Base-by-base conservation (phyloP, 2,113 vertebrate genomes). In the Aplodontia rufa region DNA sequence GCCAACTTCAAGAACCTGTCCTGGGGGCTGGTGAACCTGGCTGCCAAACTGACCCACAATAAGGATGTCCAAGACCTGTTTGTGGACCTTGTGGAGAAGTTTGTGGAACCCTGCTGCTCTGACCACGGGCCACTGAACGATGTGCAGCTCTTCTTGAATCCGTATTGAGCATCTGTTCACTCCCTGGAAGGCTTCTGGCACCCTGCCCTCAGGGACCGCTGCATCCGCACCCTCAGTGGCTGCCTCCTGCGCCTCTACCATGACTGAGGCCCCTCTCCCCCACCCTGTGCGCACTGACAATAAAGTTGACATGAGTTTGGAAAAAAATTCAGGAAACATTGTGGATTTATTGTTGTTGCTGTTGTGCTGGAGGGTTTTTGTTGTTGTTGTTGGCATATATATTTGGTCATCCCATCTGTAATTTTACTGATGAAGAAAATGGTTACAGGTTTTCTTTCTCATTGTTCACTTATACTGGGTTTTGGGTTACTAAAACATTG, bases 51-150 rank as follows among this genome's bases (percentile, higher is more conserved):
- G 92, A 99, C 98, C n/a, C 99, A 99, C 98, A 99, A 98, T 90
- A 99, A 99, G 98, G 99, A 99, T 9, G 99, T 99, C 93, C 97
- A 99, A 68, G 99, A 99, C 97, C 98, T 99, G 83, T 99, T 99
- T 94, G 99, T 99, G 87, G 99, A 99, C 97, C 99, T 99, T 0
- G 99, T 99, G 62, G 99, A 99, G 97, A 99, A 99, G 99, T 99
- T 99, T 96, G 99, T 99, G 89, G 99, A 99, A 96, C 99, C 99
- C 1, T 99, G 99, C 97, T 98, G 99, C 69, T 99, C 99, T 0
- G 99, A 99, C 97, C 98, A 98, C 92, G 99, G 99, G 99, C 98
- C 98, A 5, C 85, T 98, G 49, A 98, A 96, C 1, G 99, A 99
- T 0, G 98, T 99, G 76, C 98, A 98, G 30, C 98, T 99, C 88